Evolutionary conservation across 2,888 invertebrate species (phyloP).

Genomic region (Trissolcus japonicus): DNA sequence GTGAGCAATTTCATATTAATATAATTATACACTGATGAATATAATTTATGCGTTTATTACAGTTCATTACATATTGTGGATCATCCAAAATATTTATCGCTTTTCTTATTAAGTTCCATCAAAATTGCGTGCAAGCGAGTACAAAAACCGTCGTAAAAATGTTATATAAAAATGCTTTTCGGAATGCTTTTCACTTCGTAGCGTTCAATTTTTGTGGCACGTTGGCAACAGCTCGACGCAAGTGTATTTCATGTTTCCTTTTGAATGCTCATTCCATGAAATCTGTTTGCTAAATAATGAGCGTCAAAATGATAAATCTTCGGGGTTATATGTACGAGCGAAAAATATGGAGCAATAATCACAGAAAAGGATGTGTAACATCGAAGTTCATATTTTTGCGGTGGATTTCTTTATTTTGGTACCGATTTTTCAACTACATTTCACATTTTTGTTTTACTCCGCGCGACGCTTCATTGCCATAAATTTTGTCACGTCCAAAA

Average conservation of each 20-base stretch:
- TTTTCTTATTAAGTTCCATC: slow-evolving; percentile 16
- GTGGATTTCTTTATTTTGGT: slow-evolving; percentile 13
- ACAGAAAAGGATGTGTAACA: not conserved
- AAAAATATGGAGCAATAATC: slow-evolving; percentile 15
- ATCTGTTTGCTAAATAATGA: slow-evolving; percentile 12
- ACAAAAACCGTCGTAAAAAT: slow-evolving; percentile 2
- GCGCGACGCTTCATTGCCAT: slow-evolving; percentile 14
- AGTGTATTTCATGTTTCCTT: not conserved
- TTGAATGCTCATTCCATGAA: slow-evolving; percentile 1
- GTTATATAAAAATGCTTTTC: no score
- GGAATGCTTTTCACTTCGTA: no score
- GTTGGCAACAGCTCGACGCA: not conserved
- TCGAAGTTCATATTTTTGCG: slow-evolving; percentile 19
- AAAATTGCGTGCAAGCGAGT: slow-evolving; percentile 5
- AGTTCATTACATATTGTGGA: slow-evolving; percentile 18
- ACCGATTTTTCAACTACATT: slow-evolving; percentile 25
- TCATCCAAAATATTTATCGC: slow-evolving; percentile 22
- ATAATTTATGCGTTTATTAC: slow-evolving; percentile 30
- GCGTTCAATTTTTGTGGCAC: slow-evolving; percentile 1
- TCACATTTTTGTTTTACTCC: slow-evolving; percentile 39
- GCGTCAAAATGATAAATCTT: slow-evolving; percentile 17
- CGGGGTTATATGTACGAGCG: not conserved
- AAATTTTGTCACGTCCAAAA: slow-evolving; percentile 47
- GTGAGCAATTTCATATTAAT: slow-evolving; percentile 24
- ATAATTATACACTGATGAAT: slow-evolving; percentile 35